Evolutionary conservation across 1,140 invertebrate genomes (phyloP).

Genomic region (Euborellia annulipes): DNA sequence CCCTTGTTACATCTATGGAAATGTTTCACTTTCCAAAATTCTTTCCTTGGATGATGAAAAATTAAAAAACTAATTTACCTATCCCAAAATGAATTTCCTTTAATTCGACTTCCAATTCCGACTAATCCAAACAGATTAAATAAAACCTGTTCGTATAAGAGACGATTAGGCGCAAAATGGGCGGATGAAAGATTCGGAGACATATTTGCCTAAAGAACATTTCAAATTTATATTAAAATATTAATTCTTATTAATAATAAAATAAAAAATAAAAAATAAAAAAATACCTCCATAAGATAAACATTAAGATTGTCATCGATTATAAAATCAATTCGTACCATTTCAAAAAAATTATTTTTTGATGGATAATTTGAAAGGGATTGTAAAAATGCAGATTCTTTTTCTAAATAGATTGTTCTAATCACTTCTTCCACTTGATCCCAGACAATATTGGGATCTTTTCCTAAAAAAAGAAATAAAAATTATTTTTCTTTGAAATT

Average conservation of each 20-base stretch:
- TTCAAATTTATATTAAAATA: too few species aligned
- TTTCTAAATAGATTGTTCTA: constrained; percentile 49
- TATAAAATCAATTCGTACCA: constrained; percentile 87
- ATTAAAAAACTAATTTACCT: constrained; percentile 27
- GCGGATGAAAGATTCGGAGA: constrained; percentile 90
- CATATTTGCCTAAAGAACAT: constrained; percentile 97
- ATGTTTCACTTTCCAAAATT: too few species aligned
- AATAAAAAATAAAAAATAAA: too few species aligned
- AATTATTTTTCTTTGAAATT: too few species aligned
- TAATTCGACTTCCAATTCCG: constrained; percentile 46
- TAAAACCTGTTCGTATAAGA: constrained; percentile 85
- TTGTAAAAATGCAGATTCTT: constrained; percentile 50
- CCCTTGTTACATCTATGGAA: neutral
- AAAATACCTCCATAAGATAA: constrained; percentile 74
- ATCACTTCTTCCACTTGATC: constrained; percentile 64
- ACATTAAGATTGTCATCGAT: constrained; percentile 78
- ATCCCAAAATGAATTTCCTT: constrained; percentile 22
- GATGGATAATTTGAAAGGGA: constrained; percentile 35
- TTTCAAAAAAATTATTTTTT: constrained; percentile 76
- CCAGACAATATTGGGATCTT: constrained; percentile 65
- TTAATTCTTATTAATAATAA: neutral
- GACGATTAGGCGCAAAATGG: constrained; percentile 74
- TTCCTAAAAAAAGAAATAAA: constrained; percentile 28
- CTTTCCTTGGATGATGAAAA: constrained; percentile 54
- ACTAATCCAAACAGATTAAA: constrained; percentile 70